Conservation (phyloP, 2,797 vertebrate species). For the Glossophaga mutica region DNA sequence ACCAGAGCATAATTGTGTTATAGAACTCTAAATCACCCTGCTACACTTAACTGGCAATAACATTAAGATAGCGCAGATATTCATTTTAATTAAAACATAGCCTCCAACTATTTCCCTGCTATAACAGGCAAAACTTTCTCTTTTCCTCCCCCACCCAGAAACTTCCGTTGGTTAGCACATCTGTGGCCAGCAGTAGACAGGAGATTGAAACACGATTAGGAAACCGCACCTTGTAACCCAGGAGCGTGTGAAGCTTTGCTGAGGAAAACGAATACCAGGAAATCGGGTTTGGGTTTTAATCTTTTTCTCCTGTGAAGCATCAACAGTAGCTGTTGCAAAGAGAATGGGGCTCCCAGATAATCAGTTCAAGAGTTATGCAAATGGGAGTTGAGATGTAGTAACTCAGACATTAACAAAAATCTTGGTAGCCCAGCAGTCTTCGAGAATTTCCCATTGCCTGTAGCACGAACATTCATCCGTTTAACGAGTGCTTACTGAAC, state of each 20-base stretch:
- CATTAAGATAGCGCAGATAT: constrained; percentile 88
- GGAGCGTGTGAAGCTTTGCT: constrained; percentile 31
- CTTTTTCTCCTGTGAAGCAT: neutral
- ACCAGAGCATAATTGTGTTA: constrained; percentile 86
- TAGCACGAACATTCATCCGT: neutral
- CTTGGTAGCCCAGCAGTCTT: neutral
- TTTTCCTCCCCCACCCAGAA: constrained; percentile 4
- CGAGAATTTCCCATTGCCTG: neutral
- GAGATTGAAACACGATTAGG: constrained; percentile 77
- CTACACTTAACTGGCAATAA: constrained; percentile 89
- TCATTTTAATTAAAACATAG: constrained; percentile 90
- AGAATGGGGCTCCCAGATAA: neutral
- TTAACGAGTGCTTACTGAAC: constrained; percentile 29
- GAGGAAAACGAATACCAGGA: constrained; percentile 56
- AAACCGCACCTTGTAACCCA: constrained; percentile 70
- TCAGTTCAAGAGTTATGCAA: constrained; percentile 32
- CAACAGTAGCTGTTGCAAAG: neutral
- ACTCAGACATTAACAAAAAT: neutral
- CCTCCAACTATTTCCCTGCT: constrained; percentile 85
- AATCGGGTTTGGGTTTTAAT: neutral
- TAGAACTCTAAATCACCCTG: constrained; percentile 87
- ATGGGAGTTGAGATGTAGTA: neutral
- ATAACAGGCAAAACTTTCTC: constrained; percentile 81
- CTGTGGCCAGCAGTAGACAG: constrained; percentile 70
- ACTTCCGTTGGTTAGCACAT: constrained; percentile 76